Base-by-base conservation (phyloP, 2,888 invertebrate species). In the Allygus modestus region DNA sequence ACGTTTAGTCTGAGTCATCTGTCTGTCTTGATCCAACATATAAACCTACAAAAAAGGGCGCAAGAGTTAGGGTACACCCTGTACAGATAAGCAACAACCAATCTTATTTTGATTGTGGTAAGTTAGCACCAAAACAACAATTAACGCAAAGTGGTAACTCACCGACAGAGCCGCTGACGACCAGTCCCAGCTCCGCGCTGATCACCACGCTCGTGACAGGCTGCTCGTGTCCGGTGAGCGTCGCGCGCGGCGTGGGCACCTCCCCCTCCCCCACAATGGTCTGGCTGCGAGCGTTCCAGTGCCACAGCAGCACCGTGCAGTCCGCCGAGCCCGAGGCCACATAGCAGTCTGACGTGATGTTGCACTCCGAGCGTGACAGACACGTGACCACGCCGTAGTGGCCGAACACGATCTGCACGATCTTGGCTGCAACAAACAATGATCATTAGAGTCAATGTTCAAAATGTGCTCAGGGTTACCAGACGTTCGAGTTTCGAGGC, bases 311-410 rank as follows among this genome's bases (percentile, higher is more conserved):
- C 28, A 99, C 98, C 0, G 99, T 99, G 91, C 99, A 99, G 92
- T 99, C 99, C 75, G 98, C 97, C 31, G 98, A 98, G 28, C 99
- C 99, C 0, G 98, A 98, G 0, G 99, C 99, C 88, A 99, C 96
- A 92, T 99, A 99, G 91, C 99, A 99, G 92, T 99, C 99, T 0
- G 98, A 97, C n/a, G 98, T 98, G 87, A 99, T 97, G 91, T 98
- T 99, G 91, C 99, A 99, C 91, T 99, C 99, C 0, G 98, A 99
- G 79, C 99, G 94, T 0, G 98, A 97, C 88, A 99, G 93, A 91
- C 99, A 99, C 15, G 99, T 99, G 88, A 99, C 99, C 82, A 99
- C 98, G 86, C 99, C 99, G 91, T 98, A 99, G 92, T 99, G 99
- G 0, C 99, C 99, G 91, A 98, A 99, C 82, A 99, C 95, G 88